These are phyloP conservation scores for Rhinoptilus africanus DNA, from an alignment of 2,113 vertebrate genomes.

Conservation along the genomic window DNA sequence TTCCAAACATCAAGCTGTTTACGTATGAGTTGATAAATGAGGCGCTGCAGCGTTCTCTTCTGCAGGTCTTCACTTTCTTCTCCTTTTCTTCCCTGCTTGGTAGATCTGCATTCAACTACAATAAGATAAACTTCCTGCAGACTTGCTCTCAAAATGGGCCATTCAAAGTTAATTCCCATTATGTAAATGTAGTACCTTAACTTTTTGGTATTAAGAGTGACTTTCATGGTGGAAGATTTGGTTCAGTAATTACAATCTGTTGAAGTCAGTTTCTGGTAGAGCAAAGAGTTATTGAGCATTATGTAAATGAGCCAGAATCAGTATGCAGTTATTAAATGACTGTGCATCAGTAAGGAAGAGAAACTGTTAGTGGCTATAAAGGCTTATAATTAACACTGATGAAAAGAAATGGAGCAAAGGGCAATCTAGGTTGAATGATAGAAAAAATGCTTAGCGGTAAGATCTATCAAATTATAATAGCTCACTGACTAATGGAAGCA, in stretches of 20 bases:
- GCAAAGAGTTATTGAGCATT: neutral
- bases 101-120: neutral
- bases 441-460: neutral
- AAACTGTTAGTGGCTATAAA: neutral
- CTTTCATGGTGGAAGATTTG: neutral
- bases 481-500: no score
- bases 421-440: neutral
- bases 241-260: neutral
- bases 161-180: neutral
- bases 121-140: neutral
- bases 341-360: neutral
- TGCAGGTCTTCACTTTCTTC: neutral
- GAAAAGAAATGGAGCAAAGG: neutral
- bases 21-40: neutral
- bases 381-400: neutral
- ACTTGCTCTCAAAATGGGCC: neutral
- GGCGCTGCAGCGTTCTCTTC: neutral
- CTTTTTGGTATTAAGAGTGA: neutral
- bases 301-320: neutral
- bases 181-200: neutral
- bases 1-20: neutral
- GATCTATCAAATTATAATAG: no score
- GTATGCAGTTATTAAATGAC: neutral
- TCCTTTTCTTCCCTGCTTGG: neutral
- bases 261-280: neutral